These are phyloP conservation scores for Temnothorax ravouxi DNA, from an alignment of 2,888 invertebrate genomes.

Conservation along the genomic window DNA sequence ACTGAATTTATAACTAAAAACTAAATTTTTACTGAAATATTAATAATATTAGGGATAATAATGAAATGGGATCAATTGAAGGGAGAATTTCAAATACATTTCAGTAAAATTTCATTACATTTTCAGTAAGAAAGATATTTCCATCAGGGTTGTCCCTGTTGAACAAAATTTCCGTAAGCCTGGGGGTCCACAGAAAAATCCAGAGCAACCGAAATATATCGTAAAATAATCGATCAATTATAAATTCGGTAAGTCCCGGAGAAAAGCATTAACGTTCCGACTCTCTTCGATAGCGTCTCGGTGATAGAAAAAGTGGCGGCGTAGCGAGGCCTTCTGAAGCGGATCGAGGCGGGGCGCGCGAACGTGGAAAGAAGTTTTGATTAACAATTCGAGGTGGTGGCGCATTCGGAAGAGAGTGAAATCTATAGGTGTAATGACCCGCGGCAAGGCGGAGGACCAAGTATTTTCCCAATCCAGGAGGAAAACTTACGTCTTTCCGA, in stretches of 20 bases:
- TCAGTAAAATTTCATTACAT: too few species aligned
- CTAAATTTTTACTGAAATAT: too few species aligned
- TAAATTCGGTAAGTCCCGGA: neutral
- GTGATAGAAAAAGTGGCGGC: slow-evolving; percentile 37
- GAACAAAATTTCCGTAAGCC: neutral
- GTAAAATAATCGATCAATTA: neutral
- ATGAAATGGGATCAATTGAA: too few species aligned
- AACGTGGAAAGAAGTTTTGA: slow-evolving; percentile 52
- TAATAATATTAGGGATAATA: too few species aligned
- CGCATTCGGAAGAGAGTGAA: slow-evolving; percentile 65
- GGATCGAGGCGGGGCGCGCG: neutral
- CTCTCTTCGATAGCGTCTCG: slow-evolving; percentile 31
- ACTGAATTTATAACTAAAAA: too few species aligned
- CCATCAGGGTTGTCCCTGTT: neutral
- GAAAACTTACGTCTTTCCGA: slow-evolving; percentile 57
- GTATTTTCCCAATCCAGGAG: slow-evolving; percentile 65
- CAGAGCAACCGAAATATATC: neutral
- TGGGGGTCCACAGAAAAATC: neutral
- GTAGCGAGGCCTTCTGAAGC: neutral
- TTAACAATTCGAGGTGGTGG: slow-evolving; percentile 66
- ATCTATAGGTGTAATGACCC: slow-evolving; percentile 74
- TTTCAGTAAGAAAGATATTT: too few species aligned
- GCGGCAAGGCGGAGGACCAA: slow-evolving; percentile 60
- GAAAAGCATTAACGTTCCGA: slow-evolving; percentile 38
- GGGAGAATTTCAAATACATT: too few species aligned